Evolutionary conservation across 2,797 vertebrate species (phyloP), one percentile per base, ranked within the genome.

Genomic region (Potorous gilbertii): DNA sequence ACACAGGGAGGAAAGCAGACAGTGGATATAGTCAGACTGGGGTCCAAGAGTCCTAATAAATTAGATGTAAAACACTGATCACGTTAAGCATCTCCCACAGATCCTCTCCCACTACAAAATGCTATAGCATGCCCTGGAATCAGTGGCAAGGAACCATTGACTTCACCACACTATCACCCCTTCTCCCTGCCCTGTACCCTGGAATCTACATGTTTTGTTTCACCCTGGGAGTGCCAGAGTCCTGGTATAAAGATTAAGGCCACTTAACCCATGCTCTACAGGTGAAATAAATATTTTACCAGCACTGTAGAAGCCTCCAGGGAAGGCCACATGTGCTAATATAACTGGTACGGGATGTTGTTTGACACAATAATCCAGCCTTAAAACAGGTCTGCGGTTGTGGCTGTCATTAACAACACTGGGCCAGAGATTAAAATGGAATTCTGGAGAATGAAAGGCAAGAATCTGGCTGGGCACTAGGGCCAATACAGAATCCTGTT

Each of bases 1-100:
- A 81, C 28, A 0, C 59, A 1, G 62, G 0, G 2, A 46, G 12
- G 89, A 52, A 31, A 91, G 0, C 0, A 0, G 3, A 81, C 90
- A 46, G 93, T 55, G 56, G 90, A 55, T 0, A 0, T 0, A 16
- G 55, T 0, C 55, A 31, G 56, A 21, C 54, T 1, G 1, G 59
- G 87, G 40, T 57, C 92, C 50, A 55, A 0, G 89, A 54, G 92
- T 31, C 54, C 90, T 1, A 8, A 1, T 0, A 31, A 50, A 55
- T 12, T 6, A 93, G 74, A 94, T 54, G 24, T 14, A 13, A 96
- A 92, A 27, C 0, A 54, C 0, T 50, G 0, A 90, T n/a, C 0
- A 81, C 0, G 0, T 0, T 0, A 21, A 4, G 29, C 18, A 74
- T 24, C 93, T 40, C 6, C 90, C 29, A 3, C 62, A 0, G 0